phyloP scores from a whole-genome alignment of 1,140 invertebrate species.

The Thereuonema tuberculata region DNA sequence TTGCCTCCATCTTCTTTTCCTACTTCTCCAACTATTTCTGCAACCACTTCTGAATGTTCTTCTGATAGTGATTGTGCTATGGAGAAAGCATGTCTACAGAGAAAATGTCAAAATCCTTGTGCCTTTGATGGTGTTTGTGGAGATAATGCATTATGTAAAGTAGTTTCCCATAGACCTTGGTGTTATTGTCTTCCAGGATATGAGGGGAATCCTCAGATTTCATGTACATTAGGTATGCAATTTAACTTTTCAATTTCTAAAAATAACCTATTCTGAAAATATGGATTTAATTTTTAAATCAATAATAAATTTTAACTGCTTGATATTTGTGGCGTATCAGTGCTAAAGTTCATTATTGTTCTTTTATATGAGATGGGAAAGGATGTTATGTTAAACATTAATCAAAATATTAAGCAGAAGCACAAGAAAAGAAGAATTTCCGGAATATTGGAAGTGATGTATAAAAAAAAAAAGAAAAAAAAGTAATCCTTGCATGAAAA shows the following conservation, averaged over 20 bases:
- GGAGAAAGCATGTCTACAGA: background rate
- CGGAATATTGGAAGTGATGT: too few species aligned
- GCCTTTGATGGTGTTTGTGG: background rate
- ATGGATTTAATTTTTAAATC: too few species aligned
- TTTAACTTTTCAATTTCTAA: background rate
- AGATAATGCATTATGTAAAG: background rate
- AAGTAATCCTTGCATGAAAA: too few species aligned
- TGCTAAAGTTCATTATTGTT: too few species aligned
- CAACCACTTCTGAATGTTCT: background rate
- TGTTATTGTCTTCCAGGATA: slow-evolving; percentile 2
- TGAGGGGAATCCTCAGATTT: slow-evolving; percentile 17
- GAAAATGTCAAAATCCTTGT: background rate
- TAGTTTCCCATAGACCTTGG: background rate
- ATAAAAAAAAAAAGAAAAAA: too few species aligned
- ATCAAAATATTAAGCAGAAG: too few species aligned
- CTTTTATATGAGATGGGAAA: too few species aligned
- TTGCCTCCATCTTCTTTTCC: too few species aligned
- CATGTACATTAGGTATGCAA: slow-evolving; percentile 19
- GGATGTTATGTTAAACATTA: too few species aligned
- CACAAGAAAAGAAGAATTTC: too few species aligned
- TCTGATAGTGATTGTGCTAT: background rate
- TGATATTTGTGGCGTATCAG: too few species aligned
- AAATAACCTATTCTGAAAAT: too few species aligned
- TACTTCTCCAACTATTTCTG: slow-evolving; percentile 59
- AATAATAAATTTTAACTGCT: background rate